phyloP scores from a whole-genome alignment of 2,113 vertebrate genomes.

The Lynx canadensis region DNA sequence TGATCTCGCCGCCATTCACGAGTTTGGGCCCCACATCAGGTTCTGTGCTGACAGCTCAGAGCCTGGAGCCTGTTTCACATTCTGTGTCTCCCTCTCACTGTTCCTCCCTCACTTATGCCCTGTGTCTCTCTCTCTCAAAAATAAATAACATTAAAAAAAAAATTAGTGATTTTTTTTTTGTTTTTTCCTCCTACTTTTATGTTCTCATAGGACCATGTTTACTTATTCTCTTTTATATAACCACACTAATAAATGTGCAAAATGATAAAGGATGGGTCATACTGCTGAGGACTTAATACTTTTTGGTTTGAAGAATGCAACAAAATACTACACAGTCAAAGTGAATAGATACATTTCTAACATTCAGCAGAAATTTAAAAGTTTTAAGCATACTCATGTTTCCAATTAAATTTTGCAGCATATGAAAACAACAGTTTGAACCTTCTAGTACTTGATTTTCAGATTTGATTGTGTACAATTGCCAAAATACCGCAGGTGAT shows the following conservation, averaged over 20 bases:
- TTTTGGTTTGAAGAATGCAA: background rate
- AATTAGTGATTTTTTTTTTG: background rate
- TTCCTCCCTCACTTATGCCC: too few relatives aligned
- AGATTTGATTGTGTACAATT: background rate
- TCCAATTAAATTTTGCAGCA: background rate
- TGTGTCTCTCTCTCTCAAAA: too few relatives aligned
- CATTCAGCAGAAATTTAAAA: background rate
- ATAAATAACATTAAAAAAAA: too few relatives aligned
- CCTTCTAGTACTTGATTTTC: background rate
- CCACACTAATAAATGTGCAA: background rate
- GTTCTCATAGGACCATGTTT: background rate
- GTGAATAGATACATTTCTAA: background rate
- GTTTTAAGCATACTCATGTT: background rate
- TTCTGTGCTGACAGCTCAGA: too few relatives aligned
- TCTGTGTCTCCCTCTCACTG: too few relatives aligned
- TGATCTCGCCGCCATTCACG: too few relatives aligned
- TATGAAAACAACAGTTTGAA: background rate
- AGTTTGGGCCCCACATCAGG: too few relatives aligned
- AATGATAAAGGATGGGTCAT: background rate
- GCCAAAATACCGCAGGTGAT: background rate
- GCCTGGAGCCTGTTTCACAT: too few relatives aligned
- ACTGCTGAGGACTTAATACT: background rate
- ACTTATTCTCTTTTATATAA: background rate
- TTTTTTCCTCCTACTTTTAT: background rate
- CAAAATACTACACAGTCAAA: background rate